phyloP scores from a whole-genome alignment of 1,140 invertebrate species.

The Zaprionus camerounensis region DNA sequence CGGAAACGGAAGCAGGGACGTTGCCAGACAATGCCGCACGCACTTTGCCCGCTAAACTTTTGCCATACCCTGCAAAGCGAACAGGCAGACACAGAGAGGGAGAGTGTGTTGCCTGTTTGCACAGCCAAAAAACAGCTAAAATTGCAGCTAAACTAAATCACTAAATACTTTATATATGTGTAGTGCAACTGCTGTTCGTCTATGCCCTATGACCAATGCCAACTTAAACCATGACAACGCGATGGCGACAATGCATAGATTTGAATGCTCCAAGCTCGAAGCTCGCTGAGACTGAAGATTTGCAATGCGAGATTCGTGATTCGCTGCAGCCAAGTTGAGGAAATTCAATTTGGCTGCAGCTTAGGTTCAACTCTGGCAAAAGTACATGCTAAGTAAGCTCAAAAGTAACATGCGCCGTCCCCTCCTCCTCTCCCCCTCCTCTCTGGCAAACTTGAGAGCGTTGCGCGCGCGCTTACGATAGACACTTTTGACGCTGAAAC shows the following conservation, averaged over 20 bases:
- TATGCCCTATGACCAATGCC: background rate
- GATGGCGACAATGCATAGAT: slow-evolving; percentile 11
- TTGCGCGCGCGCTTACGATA: slow-evolving; percentile 33
- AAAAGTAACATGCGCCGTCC: slow-evolving; percentile 69
- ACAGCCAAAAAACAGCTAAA: slow-evolving; percentile 27
- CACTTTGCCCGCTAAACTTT: slow-evolving; percentile 65
- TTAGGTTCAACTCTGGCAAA: slow-evolving; percentile 66
- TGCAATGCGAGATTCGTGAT: slow-evolving; percentile 45
- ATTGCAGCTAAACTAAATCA: slow-evolving; percentile 42
- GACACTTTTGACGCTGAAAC: slow-evolving; percentile 72
- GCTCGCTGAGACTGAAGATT: slow-evolving; percentile 22
- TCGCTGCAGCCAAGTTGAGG: slow-evolving; percentile 30
- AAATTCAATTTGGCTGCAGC: slow-evolving; percentile 80
- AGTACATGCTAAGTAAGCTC: slow-evolving; percentile 81
- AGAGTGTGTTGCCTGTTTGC: no score
- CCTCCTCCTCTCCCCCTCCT: background rate
- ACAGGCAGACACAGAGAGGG: background rate
- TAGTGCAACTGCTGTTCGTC: background rate
- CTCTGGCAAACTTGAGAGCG: slow-evolving; percentile 1
- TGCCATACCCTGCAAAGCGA: slow-evolving; percentile 27
- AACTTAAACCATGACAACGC: background rate
- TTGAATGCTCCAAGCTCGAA: slow-evolving; percentile 24
- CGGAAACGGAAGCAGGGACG: slow-evolving; percentile 53
- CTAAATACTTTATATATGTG: background rate
- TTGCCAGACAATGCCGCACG: slow-evolving; percentile 66